These are phyloP conservation scores for Allobates femoralis DNA, from an alignment of 2,797 vertebrate genomes.

Conservation along the genomic window DNA sequence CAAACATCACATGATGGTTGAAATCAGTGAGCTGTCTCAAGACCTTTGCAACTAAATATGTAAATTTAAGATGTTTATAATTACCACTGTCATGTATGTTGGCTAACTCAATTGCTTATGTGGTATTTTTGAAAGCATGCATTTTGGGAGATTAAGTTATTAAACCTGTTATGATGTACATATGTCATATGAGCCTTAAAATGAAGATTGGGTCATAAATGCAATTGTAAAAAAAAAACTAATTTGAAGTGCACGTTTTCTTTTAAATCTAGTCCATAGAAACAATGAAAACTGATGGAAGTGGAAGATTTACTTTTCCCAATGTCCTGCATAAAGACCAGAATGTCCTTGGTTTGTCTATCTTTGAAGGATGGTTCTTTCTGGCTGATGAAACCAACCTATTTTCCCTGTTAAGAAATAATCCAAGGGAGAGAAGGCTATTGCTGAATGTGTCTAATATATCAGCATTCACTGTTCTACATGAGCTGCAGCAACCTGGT, in stretches of 20 bases:
- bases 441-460: slow-evolving; percentile 71
- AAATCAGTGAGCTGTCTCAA: too few species aligned
- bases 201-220: too few species aligned
- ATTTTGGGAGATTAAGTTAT: too few species aligned
- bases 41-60: too few species aligned
- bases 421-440: slow-evolving; percentile 68
- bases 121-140: too few species aligned
- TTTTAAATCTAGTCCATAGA: slow-evolving; percentile 81
- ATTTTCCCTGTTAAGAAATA: slow-evolving; percentile 71
- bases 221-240: too few species aligned
- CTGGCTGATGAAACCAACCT: slow-evolving; percentile 80
- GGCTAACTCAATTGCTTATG: too few species aligned
- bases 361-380: slow-evolving; percentile 83
- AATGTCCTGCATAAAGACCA: slow-evolving; percentile 73
- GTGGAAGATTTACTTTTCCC: slow-evolving; percentile 77
- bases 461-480: slow-evolving; percentile 75
- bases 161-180: too few species aligned
- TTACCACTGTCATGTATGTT: too few species aligned
- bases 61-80: too few species aligned
- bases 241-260: neutral
- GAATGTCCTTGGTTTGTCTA: slow-evolving; percentile 72
- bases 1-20: too few species aligned
- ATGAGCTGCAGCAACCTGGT: slow-evolving; percentile 80
- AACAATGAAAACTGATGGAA: slow-evolving; percentile 81
- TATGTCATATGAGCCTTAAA: too few species aligned